Percentiles rank a stretch among this genome's conserved stretches.
phyloP scores from a whole-genome alignment of 2,113 vertebrate species.

The Sander lucioperca region DNA sequence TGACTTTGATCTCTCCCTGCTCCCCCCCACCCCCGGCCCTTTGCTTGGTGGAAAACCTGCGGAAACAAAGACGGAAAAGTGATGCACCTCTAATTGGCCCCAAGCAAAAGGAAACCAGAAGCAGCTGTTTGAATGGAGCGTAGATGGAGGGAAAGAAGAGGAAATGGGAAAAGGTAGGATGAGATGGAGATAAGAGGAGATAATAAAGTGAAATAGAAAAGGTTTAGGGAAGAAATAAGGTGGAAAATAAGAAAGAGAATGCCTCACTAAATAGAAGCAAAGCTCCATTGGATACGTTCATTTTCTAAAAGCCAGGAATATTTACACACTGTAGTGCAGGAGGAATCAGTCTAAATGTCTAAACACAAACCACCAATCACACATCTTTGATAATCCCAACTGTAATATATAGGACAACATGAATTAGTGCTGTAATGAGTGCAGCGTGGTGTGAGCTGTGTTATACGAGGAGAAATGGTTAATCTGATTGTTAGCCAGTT shows the following conservation, averaged over 20 bases:
- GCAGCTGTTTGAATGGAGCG: slow-evolving; percentile 62
- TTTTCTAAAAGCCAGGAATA: slow-evolving; percentile 35
- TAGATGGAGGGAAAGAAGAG: slow-evolving; percentile 20
- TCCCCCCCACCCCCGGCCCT: slow-evolving; percentile 11
- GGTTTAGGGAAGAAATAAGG: slow-evolving; percentile 4
- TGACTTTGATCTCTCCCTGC: slow-evolving; percentile 71
- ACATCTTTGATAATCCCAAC: slow-evolving; percentile 41
- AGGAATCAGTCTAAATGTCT: slow-evolving; percentile 4
- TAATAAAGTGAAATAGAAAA: background rate
- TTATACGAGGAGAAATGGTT: slow-evolving; percentile 24
- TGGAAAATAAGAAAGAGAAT: slow-evolving; percentile 24
- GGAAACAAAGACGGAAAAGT: slow-evolving; percentile 67
- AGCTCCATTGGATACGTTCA: slow-evolving; percentile 52
- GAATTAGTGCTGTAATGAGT: slow-evolving; percentile 49
- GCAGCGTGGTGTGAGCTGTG: slow-evolving; percentile 15
- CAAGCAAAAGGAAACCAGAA: slow-evolving; percentile 66
- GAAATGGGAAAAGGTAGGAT: background rate
- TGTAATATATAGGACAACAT: slow-evolving; percentile 57
- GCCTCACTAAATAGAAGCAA: slow-evolving; percentile 47
- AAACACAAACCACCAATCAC: background rate
- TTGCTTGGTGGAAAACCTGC: slow-evolving; percentile 58
- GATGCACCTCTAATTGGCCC: slow-evolving; percentile 71
- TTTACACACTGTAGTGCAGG: background rate
- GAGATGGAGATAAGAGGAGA: slow-evolving; percentile 24
- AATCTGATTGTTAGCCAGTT: slow-evolving; percentile 60